Conservation (phyloP, 2,888 invertebrate species). For the Volucella bombylans region DNA sequence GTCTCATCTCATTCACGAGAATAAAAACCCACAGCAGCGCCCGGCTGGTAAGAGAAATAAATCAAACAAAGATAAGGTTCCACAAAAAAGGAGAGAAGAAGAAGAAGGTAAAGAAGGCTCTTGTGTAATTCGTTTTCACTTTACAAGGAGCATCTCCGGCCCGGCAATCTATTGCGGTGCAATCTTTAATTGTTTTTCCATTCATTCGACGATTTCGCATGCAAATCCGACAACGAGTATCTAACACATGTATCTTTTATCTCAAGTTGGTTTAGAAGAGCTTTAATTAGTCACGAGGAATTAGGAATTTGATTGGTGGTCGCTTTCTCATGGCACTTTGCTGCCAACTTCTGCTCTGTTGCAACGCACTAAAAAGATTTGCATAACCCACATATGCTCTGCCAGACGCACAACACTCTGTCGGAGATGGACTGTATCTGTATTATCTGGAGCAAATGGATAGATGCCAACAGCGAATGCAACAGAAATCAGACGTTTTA, state of each 20-base stretch:
- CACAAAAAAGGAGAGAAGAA: neutral
- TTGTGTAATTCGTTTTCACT: conserved; percentile 36
- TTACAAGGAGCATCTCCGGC: neutral
- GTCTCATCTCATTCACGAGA: conserved; percentile 8
- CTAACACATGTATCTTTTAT: conserved; percentile 42
- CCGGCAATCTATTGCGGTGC: conserved; percentile 57
- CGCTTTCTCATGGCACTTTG: conserved; percentile 46
- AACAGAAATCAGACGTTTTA: no score
- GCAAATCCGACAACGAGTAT: conserved; percentile 7
- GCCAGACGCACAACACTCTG: conserved; percentile 29
- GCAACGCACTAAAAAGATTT: conserved; percentile 48
- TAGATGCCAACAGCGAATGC: conserved; percentile 47
- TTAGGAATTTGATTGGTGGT: conserved; percentile 47
- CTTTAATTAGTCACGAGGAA: conserved; percentile 71
- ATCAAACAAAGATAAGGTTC: conserved; percentile 17
- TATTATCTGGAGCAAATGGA: conserved; percentile 51
- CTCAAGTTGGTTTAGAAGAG: neutral
- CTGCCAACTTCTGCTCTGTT: neutral
- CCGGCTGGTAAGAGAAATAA: conserved; percentile 3
- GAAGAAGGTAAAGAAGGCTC: neutral
- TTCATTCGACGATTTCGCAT: conserved; percentile 38
- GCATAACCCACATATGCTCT: conserved; percentile 54
- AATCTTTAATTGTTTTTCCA: conserved; percentile 62
- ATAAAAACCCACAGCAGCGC: neutral
- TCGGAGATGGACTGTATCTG: conserved; percentile 11